A percentile compares a stretch with the other conserved stretches of the same genome.
phyloP scores from a whole-genome alignment of 2,888 invertebrate species.

The Tridacna crocea region DNA sequence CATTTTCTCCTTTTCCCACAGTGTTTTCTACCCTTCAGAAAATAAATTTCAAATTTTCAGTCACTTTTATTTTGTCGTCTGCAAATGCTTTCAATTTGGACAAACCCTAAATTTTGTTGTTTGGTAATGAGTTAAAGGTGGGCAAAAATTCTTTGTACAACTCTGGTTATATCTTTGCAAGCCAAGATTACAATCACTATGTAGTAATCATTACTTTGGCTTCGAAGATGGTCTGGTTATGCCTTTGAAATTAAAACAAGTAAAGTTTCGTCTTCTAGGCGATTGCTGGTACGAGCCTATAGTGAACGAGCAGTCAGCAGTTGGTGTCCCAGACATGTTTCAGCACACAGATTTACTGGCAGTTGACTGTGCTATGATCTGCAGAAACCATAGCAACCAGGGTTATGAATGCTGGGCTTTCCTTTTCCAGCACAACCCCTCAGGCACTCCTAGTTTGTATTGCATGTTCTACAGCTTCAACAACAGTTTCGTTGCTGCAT shows the following conservation, averaged over 20 bases:
- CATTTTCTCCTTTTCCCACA: too few relatives aligned
- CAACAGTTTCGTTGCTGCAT: not conserved
- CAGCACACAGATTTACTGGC: not conserved
- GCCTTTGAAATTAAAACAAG: not conserved
- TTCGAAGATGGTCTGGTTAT: too few relatives aligned
- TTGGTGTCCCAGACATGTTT: not conserved
- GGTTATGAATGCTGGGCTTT: constrained; percentile 22
- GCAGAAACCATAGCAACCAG: not conserved
- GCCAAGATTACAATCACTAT: too few relatives aligned
- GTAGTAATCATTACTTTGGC: too few relatives aligned
- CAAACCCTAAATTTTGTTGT: too few relatives aligned
- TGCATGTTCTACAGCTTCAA: constrained; percentile 11
- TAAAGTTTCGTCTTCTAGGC: not conserved
- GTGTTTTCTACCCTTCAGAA: too few relatives aligned
- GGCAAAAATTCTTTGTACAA: too few relatives aligned
- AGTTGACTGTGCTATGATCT: constrained; percentile 14
- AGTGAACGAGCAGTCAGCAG: constrained; percentile 4
- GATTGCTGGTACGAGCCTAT: constrained; percentile 31
- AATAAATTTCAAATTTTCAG: too few relatives aligned
- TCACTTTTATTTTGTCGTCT: too few relatives aligned
- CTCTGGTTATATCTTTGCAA: not conserved
- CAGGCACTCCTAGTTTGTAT: not conserved
- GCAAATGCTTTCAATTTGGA: too few relatives aligned
- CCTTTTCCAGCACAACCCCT: not conserved
- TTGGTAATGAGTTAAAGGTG: too few relatives aligned